Conservation (phyloP, 2,113 vertebrate genomes). For the Mastomys coucha region DNA sequence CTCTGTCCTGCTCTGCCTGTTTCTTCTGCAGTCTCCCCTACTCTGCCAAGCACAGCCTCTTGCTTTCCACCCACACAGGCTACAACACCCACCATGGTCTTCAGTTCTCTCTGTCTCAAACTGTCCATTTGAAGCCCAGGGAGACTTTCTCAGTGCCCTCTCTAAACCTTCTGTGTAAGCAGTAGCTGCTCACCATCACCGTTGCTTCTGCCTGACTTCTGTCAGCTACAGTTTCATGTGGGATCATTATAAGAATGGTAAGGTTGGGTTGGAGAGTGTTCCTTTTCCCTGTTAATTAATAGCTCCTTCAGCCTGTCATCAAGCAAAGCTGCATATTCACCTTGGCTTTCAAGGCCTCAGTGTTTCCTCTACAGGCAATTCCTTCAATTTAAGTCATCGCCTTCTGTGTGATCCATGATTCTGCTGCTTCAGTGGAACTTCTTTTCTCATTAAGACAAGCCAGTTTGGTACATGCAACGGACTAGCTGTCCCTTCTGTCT, state of each 20-base stretch:
- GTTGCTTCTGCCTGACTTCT: neutral
- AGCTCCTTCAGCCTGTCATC: neutral
- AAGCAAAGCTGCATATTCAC: neutral
- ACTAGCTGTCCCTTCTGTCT: neutral
- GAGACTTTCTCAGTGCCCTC: too few species aligned
- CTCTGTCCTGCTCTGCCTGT: neutral
- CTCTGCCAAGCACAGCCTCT: neutral
- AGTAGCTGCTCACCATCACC: neutral
- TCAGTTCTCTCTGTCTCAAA: neutral
- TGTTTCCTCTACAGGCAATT: neutral
- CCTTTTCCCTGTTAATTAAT: neutral
- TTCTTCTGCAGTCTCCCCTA: neutral
- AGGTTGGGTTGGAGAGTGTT: neutral
- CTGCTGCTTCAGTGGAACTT: neutral
- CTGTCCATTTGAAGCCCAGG: too few species aligned
- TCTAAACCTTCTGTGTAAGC: neutral
- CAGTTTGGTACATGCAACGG: neutral
- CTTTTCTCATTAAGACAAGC: constrained; percentile 5
- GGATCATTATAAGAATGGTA: neutral
- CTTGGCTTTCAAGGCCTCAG: neutral
- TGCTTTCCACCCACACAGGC: neutral
- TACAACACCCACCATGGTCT: neutral
- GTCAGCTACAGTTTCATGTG: neutral
- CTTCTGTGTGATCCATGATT: neutral
- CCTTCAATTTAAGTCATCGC: neutral